Conservation (phyloP, 2,113 vertebrate genomes). For the Ifrita kowaldi region DNA sequence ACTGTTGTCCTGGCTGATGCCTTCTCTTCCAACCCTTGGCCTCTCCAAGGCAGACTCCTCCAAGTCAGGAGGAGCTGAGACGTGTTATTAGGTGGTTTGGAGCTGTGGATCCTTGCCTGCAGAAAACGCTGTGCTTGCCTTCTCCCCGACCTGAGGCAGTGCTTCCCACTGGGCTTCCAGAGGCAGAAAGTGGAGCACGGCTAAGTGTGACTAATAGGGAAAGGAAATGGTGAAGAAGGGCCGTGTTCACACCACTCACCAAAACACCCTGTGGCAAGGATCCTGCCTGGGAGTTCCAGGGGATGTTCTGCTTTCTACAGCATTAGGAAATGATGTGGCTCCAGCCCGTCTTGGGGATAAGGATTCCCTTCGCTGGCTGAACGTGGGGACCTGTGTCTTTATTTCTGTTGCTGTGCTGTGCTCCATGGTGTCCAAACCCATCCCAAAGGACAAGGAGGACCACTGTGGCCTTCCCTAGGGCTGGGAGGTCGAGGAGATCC, state of each 20-base stretch:
- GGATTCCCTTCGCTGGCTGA: not conserved
- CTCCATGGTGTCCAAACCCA: not conserved
- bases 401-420: not conserved
- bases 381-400: not conserved
- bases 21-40: constrained; percentile 9
- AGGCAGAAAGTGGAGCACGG: not conserved
- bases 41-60: constrained; percentile 4
- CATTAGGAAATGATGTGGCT: not conserved
- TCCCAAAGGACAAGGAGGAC: not conserved
- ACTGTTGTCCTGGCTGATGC: constrained; percentile 14
- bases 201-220: not conserved
- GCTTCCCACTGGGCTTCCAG: not conserved
- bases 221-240: constrained; percentile 3
- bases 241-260: not conserved
- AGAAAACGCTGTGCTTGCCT: constrained; percentile 49
- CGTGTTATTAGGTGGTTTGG: constrained; percentile 48
- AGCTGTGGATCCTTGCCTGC: constrained; percentile 34
- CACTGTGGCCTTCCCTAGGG: not conserved
- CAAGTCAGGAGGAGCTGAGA: constrained; percentile 36
- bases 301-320: not conserved
- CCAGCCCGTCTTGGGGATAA: not conserved
- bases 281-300: not conserved
- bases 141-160: not conserved
- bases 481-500: rapidly evolving
- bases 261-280: not conserved